Evolutionary conservation across 2,797 vertebrate species (phyloP).

Genomic region (Melopsittacus undulatus): DNA sequence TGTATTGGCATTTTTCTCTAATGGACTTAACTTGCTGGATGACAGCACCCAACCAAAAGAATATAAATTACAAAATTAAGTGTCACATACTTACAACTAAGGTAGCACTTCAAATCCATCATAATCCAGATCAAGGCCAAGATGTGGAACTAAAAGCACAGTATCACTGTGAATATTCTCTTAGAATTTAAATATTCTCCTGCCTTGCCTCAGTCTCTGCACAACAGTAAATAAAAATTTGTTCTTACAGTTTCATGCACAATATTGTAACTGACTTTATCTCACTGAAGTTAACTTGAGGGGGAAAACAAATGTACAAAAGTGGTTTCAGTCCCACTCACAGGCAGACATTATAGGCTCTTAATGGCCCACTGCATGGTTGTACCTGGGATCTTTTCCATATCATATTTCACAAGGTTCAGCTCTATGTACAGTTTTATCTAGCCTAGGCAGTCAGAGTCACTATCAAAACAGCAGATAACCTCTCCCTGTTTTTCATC

Average conservation of each 20-base stretch:
- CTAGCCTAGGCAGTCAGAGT: background rate
- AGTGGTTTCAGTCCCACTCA: background rate
- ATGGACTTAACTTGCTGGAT: background rate
- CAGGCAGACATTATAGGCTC: background rate
- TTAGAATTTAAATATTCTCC: background rate
- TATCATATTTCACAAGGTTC: background rate
- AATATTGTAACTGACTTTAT: background rate
- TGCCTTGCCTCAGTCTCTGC: background rate
- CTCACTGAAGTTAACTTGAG: background rate
- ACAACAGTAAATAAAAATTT: no score
- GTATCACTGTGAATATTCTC: background rate
- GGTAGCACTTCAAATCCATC: background rate
- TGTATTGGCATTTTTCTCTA: background rate
- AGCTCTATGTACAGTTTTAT: background rate
- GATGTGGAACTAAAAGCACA: background rate
- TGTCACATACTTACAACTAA: background rate
- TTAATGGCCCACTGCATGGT: rapidly evolving
- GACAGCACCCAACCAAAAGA: background rate
- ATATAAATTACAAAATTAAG: background rate
- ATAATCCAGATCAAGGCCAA: background rate
- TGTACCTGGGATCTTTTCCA: background rate
- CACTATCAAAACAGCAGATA: background rate
- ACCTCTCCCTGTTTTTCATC: background rate
- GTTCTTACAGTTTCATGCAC: background rate
- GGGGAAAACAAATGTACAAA: background rate